A percentile compares a stretch with the other conserved stretches of the same genome.
These are phyloP conservation scores for Vicugna pacos DNA, from an alignment of 2,113 vertebrate genomes.

Conservation along the genomic window DNA sequence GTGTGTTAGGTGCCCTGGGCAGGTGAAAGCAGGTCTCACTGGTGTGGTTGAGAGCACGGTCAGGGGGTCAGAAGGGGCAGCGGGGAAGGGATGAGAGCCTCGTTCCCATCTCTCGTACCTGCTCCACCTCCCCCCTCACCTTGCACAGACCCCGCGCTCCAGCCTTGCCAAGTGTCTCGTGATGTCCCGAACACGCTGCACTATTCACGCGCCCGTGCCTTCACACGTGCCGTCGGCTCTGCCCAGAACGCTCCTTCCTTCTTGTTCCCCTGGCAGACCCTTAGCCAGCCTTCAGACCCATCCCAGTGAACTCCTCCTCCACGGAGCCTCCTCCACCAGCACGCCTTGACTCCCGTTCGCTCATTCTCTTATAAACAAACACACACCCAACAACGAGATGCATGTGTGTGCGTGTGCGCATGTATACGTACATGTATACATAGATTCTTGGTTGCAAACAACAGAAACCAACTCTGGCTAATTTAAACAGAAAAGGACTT, in stretches of 20 bases:
- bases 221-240: background rate
- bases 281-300: background rate
- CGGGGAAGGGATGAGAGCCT: background rate
- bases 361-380: background rate
- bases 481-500: background rate
- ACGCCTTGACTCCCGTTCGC: background rate
- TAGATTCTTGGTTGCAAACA: background rate
- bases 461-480: background rate
- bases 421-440: no score
- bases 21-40: background rate
- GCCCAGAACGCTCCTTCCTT: background rate
- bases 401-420: fast-evolving
- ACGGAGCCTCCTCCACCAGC: background rate
- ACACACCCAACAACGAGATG: background rate
- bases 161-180: background rate
- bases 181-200: background rate
- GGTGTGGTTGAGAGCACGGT: background rate
- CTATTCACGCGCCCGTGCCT: background rate
- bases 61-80: background rate
- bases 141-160: background rate
- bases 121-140: background rate
- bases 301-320: background rate
- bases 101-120: fast-evolving
- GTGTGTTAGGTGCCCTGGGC: background rate
- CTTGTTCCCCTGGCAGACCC: background rate